Conservation (phyloP, 2,888 invertebrate genomes). For the Cryptophagus acutangulus region DNA sequence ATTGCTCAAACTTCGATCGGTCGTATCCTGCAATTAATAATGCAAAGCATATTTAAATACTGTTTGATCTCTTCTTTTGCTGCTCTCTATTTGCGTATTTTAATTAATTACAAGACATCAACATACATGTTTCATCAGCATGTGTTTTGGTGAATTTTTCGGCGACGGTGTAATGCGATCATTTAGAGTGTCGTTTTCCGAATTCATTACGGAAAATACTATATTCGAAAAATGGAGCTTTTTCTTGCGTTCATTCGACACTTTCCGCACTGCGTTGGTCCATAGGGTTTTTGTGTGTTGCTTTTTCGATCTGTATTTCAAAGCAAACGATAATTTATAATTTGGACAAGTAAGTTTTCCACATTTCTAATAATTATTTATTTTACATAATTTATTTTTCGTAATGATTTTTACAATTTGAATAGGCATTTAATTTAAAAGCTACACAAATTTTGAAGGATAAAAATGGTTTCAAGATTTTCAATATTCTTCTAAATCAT, state of each 20-base stretch:
- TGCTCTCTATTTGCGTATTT: slow-evolving; percentile 1
- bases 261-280: slow-evolving; percentile 38
- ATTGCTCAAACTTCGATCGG: slow-evolving; percentile 29
- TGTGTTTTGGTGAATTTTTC: slow-evolving; percentile 24
- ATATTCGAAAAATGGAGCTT: slow-evolving; percentile 36
- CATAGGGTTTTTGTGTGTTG: slow-evolving; percentile 33
- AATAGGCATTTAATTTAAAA: not conserved
- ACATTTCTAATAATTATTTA: not conserved
- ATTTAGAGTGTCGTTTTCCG: slow-evolving; percentile 28
- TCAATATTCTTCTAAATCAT: too few species aligned
- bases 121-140: slow-evolving; percentile 30
- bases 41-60: not conserved
- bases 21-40: slow-evolving; percentile 24
- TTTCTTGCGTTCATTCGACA: slow-evolving; percentile 35
- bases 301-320: not conserved
- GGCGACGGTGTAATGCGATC: slow-evolving; percentile 31
- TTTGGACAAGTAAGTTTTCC: not conserved
- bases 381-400: not conserved
- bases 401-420: slow-evolving; percentile 2
- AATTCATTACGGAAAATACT: slow-evolving; percentile 36
- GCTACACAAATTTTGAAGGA: too few species aligned
- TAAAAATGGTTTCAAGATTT: too few species aligned
- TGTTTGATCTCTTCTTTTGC: not conserved
- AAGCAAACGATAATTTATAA: not conserved
- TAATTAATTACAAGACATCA: not conserved